A percentile compares a stretch with the other conserved stretches of the same genome.
phyloP scores from a whole-genome alignment of 2,113 vertebrate genomes.

The Solenodon paradoxus region DNA sequence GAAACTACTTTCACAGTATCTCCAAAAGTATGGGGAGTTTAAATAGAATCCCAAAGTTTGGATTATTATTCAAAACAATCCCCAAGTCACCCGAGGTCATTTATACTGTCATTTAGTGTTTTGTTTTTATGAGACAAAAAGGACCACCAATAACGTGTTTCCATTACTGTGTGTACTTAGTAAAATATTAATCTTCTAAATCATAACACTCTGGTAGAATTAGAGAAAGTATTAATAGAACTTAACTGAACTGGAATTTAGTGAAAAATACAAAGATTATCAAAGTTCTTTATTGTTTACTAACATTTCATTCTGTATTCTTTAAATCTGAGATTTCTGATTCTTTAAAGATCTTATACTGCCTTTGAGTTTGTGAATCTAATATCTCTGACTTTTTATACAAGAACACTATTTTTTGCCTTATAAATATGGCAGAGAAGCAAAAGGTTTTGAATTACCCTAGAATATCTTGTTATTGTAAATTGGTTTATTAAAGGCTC shows the following conservation, averaged over 20 bases:
- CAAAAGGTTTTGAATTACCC: not conserved
- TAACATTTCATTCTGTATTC: not conserved
- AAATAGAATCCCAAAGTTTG: conserved; percentile 22
- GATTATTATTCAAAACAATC: conserved; percentile 59
- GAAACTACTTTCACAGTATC: conserved; percentile 55
- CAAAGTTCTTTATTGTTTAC: not conserved
- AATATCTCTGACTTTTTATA: not conserved
- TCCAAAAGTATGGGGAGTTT: conserved; percentile 40
- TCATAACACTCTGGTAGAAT: not conserved
- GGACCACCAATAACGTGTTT: not conserved
- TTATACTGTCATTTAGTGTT: not conserved
- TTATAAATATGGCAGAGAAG: not conserved
- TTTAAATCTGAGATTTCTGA: not conserved
- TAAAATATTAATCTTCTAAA: not conserved
- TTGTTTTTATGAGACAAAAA: not conserved
- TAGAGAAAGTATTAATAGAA: not conserved
- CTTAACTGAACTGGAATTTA: not conserved
- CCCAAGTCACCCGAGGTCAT: not conserved
- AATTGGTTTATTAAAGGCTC: not conserved
- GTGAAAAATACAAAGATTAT: not conserved
- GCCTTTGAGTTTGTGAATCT: not conserved
- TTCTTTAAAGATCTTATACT: not conserved
- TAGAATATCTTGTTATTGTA: not conserved
- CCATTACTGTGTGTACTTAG: not conserved
- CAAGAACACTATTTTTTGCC: not conserved